These are phyloP conservation scores for Boloria euphrosyne DNA, from an alignment of 2,888 invertebrate species.

Conservation along the genomic window DNA sequence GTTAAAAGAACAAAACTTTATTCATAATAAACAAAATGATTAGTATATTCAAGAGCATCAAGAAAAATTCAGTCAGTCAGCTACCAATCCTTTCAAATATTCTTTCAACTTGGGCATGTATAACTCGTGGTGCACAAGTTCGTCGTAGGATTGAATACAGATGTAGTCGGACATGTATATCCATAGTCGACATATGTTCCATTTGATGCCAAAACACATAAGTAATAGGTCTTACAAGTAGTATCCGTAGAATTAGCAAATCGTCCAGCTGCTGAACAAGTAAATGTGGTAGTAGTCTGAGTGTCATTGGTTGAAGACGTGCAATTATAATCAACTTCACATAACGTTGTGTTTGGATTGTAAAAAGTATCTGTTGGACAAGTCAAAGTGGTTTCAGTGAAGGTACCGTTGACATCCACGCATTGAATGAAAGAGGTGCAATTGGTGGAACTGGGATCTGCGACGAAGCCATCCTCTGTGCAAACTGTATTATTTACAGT, in stretches of 20 bases:
- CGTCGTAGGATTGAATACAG: constrained; percentile 65
- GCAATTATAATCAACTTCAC: constrained; percentile 62
- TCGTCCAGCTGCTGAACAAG: constrained; percentile 65
- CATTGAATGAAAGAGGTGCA: constrained; percentile 66
- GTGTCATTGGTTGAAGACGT: constrained; percentile 36
- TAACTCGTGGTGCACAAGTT: constrained; percentile 64
- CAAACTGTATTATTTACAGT: constrained; percentile 48
- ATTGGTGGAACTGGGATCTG: constrained; percentile 58
- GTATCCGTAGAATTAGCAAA: constrained; percentile 64
- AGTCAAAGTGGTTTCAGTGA: constrained; percentile 51
- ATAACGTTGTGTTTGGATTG: constrained; percentile 62
- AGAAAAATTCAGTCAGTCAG: background rate
- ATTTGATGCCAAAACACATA: constrained; percentile 57
- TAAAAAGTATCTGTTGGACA: constrained; percentile 62
- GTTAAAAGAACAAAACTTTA: too few species aligned
- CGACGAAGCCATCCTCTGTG: constrained; percentile 59
- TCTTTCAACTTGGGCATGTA: constrained; percentile 43
- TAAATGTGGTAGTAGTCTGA: constrained; percentile 42
- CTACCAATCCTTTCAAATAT: background rate
- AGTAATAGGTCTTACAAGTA: constrained; percentile 66
- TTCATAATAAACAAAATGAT: too few species aligned
- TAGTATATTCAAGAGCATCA: too few species aligned
- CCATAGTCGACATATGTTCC: constrained; percentile 56
- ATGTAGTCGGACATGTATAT: constrained; percentile 69
- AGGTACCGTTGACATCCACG: constrained; percentile 56